A percentile compares a stretch with the other conserved stretches of the same genome.
phyloP scores from a whole-genome alignment of 2,113 vertebrate species.

The Bungarus multicinctus region DNA sequence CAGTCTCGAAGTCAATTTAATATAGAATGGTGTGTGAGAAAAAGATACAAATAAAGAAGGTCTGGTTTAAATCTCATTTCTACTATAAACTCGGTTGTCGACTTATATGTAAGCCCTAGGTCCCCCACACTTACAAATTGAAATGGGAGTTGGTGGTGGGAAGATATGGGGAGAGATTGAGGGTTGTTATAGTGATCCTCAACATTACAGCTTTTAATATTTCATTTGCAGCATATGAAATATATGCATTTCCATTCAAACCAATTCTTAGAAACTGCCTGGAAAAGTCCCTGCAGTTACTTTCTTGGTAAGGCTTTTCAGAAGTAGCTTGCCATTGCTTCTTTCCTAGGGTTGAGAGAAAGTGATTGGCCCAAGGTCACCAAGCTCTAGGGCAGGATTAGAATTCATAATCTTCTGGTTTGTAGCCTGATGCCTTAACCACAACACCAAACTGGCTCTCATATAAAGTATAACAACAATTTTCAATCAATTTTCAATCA shows the following conservation, averaged over 20 bases:
- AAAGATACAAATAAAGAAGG: not conserved
- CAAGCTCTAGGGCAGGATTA: not conserved
- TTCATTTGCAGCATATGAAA: not conserved
- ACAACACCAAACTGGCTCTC: not conserved
- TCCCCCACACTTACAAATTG: not conserved
- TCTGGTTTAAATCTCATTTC: not conserved
- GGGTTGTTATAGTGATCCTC: not conserved
- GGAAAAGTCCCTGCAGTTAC: no score
- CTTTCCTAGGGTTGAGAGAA: not conserved
- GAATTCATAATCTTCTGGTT: not conserved
- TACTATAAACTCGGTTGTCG: not conserved
- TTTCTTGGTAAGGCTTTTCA: not conserved
- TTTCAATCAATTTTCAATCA: not conserved
- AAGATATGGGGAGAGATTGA: not conserved
- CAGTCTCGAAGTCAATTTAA: not conserved
- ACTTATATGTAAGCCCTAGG: not conserved
- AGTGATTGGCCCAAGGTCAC: not conserved
- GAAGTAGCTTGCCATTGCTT: not conserved
- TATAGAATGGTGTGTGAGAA: not conserved
- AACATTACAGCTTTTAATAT: not conserved
- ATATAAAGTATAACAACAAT: not conserved
- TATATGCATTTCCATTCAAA: not conserved
- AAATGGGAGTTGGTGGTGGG: not conserved
- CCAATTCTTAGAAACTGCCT: not conserved
- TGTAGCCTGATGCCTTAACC: not conserved